Percentiles rank a stretch among this genome's conserved stretches.
These are phyloP conservation scores for Rapana venosa DNA, from an alignment of 2,888 invertebrate genomes.

Conservation along the genomic window DNA sequence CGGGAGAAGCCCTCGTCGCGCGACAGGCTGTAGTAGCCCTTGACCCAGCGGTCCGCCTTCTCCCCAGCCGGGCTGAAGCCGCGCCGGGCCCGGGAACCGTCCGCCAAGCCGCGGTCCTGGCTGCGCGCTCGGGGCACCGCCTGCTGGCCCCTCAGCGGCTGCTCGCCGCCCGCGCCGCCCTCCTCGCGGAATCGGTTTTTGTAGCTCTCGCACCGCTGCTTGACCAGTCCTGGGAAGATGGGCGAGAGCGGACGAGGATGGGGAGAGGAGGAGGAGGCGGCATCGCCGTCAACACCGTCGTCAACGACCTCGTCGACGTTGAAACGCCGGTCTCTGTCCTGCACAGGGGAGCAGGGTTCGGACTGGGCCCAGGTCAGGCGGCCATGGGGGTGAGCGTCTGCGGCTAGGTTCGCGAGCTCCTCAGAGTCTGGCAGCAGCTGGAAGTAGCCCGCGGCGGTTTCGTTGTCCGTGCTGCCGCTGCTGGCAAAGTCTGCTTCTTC, in stretches of 20 bases:
- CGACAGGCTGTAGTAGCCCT: constrained; percentile 50
- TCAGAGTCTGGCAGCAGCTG: constrained; percentile 53
- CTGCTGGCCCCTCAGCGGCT: neutral
- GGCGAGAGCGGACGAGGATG: constrained; percentile 68
- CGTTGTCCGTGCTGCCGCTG: constrained; percentile 42
- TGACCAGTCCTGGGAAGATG: constrained; percentile 64
- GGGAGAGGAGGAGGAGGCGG: constrained; percentile 62
- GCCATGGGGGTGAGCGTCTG: constrained; percentile 51
- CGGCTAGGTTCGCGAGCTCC: constrained; percentile 46
- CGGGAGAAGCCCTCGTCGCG: constrained; percentile 59
- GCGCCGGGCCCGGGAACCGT: constrained; percentile 7
- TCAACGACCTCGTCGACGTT: constrained; percentile 47
- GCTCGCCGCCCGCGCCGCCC: neutral
- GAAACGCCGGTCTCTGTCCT: constrained; percentile 49
- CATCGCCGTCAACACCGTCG: constrained; percentile 35
- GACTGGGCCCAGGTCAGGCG: constrained; percentile 39
- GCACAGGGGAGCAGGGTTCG: constrained; percentile 43
- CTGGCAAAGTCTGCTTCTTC: neutral
- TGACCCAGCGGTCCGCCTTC: constrained; percentile 43
- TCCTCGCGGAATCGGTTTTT: constrained; percentile 56
- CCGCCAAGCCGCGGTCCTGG: neutral
- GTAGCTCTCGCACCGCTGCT: constrained; percentile 60
- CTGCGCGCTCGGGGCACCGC: constrained; percentile 22
- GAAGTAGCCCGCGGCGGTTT: constrained; percentile 49
- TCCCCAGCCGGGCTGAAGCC: constrained; percentile 36